Conservation (phyloP, 2,888 invertebrate genomes). For the Lasioglossum pauxillum region DNA sequence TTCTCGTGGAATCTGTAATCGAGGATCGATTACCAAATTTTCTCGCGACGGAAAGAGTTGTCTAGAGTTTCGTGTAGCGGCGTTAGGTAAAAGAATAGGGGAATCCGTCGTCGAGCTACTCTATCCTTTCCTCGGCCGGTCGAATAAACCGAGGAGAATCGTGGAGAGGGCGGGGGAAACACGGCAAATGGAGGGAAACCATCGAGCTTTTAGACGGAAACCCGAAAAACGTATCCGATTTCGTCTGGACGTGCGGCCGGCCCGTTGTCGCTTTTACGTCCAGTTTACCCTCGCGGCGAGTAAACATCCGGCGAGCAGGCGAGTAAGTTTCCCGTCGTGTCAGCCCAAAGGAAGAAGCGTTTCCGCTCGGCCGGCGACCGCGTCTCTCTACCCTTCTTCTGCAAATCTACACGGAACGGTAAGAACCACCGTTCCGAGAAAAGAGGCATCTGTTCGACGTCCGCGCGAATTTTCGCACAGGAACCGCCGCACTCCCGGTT, state of each 20-base stretch:
- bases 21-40: background rate
- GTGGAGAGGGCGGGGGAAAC: background rate
- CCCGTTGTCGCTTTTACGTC: constrained; percentile 58
- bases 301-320: constrained; percentile 64
- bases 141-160: constrained; percentile 11
- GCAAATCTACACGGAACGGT: background rate
- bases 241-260: constrained; percentile 51
- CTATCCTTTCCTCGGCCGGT: constrained; percentile 15
- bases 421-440: constrained; percentile 22
- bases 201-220: constrained; percentile 67
- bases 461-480: constrained; percentile 41
- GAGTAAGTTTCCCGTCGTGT: constrained; percentile 61
- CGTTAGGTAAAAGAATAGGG: constrained; percentile 2
- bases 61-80: background rate
- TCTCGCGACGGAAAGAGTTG: background rate
- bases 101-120: background rate
- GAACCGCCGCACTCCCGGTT: background rate
- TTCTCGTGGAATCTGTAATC: no score
- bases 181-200: constrained; percentile 57
- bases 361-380: constrained; percentile 31
- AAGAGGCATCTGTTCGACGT: constrained; percentile 29
- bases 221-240: constrained; percentile 72
- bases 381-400: background rate
- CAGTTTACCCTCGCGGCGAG: constrained; percentile 52
- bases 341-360: constrained; percentile 43